A percentile compares a stretch with the other conserved stretches of the same genome.
These are phyloP conservation scores for Petrocephalus sullivani DNA, from an alignment of 2,797 vertebrate genomes.

Conservation along the genomic window DNA sequence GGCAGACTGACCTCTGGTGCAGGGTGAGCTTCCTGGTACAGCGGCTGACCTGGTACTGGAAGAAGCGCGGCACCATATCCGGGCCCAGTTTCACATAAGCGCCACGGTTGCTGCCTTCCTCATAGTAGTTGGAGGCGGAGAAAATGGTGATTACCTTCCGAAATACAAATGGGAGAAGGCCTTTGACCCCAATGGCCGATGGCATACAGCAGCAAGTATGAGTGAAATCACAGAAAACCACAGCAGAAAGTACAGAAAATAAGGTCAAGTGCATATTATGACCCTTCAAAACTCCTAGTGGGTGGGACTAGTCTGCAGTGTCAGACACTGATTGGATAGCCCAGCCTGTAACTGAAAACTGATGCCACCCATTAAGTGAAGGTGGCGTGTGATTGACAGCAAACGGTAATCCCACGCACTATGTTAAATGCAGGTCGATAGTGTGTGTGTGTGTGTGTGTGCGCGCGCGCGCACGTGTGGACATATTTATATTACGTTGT, in stretches of 20 bases:
- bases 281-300: neutral
- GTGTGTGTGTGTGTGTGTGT: neutral
- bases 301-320: neutral
- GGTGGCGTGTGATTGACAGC: neutral
- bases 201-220: neutral
- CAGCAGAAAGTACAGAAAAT: neutral
- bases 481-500: too few species aligned
- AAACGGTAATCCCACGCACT: neutral
- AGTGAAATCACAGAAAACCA: neutral
- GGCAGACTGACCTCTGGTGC: constrained; percentile 68
- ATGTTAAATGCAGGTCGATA: neutral
- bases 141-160: constrained; percentile 89
- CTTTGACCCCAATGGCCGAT: neutral
- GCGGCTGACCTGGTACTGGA: constrained; percentile 84
- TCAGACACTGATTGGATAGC: neutral
- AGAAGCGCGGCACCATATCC: constrained; percentile 73
- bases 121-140: constrained; percentile 98
- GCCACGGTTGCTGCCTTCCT: constrained; percentile 90
- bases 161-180: neutral
- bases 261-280: neutral
- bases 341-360: neutral
- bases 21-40: constrained; percentile 69
- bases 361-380: neutral
- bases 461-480: too few species aligned
- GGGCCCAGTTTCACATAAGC: constrained; percentile 83